A percentile compares a stretch with the other conserved stretches of the same genome.
These are phyloP conservation scores for Ganaspis sp. DNA, from an alignment of 1,140 invertebrate species.

Conservation along the genomic window DNA sequence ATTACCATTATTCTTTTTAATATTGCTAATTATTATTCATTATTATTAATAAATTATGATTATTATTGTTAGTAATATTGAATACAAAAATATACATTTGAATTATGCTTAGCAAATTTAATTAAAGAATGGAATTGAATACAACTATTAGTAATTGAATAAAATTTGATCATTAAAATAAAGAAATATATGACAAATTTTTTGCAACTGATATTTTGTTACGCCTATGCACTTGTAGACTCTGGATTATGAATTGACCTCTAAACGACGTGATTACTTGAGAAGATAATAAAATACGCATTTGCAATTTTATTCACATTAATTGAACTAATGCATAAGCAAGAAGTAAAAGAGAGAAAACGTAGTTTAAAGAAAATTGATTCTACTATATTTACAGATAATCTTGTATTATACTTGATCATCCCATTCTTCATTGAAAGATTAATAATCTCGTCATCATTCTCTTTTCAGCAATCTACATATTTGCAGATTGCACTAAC, in stretches of 20 bases:
- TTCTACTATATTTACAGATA: background rate
- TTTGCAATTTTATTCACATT: conserved; percentile 9
- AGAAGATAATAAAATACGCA: conserved; percentile 5
- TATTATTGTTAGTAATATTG: too few species aligned
- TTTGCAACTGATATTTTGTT: conserved; percentile 4
- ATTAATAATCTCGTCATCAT: conserved; percentile 14
- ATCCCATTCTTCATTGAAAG: background rate
- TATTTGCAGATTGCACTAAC: background rate
- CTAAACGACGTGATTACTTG: conserved; percentile 3
- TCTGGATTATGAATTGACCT: conserved; percentile 26
- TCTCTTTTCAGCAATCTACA: conserved; percentile 5
- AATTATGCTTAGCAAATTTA: too few species aligned
- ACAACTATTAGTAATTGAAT: too few species aligned
- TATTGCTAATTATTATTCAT: too few species aligned
- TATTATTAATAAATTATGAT: too few species aligned
- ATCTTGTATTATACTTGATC: background rate
- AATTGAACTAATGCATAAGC: background rate
- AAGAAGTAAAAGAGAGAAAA: background rate
- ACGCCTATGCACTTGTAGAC: background rate
- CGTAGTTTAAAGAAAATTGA: background rate
- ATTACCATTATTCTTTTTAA: too few species aligned
- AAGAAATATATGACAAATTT: too few species aligned
- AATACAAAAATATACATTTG: too few species aligned
- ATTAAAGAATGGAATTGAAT: too few species aligned
- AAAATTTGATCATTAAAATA: too few species aligned